Evolutionary conservation across 2,113 vertebrate species (phyloP), one percentile per base, ranked within the genome.

Genomic region (Solea senegalensis): DNA sequence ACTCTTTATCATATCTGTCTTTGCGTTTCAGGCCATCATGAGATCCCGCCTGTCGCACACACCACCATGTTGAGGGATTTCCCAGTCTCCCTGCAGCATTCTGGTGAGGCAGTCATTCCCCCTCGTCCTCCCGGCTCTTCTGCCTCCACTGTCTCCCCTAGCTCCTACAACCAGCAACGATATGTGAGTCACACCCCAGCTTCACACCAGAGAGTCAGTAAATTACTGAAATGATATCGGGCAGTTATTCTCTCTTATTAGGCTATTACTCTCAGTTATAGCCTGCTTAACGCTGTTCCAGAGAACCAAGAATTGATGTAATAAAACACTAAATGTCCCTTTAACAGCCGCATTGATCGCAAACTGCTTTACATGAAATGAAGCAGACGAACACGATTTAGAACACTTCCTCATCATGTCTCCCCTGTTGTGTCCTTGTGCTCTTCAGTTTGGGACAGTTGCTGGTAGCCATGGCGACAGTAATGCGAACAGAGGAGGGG

Each of bases 1-100:
- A 11, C 21, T 39, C 16, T 21, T 21, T 21, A 2, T 40, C 16
- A 8, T 63, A 3, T 43, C 14, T 72, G 34, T 83, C 52, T 66
- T 8, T 80, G 65, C 76, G 34, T 59, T 27, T 43, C 43, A 98
- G 97, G 97, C 16, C 96, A 99, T 67, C 97, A 99, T 1, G 96
- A 98, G 83, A 89, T 94, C 9, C 97, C 97, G 39, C 96, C 96
- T 0, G 51, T 97, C 12, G 95, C 96, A 26, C 97, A 98, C 81
- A 98, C 96, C 27, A 98, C 96, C 2, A 97, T 99, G 94, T 86
- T 98, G 71, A 92, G 96, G 78, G 94, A 95, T 5, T 96, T 96
- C 65, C 95, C 96, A 0, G 83, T 88, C 43, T 88, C 86, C 56
- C 89, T 94, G 81, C 92, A 93, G 82, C 94, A 67, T 62, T 86